Evolutionary conservation across 2,888 invertebrate species (phyloP), one percentile per base, ranked within the genome.

Genomic region (Carterocephalus palaemon): DNA sequence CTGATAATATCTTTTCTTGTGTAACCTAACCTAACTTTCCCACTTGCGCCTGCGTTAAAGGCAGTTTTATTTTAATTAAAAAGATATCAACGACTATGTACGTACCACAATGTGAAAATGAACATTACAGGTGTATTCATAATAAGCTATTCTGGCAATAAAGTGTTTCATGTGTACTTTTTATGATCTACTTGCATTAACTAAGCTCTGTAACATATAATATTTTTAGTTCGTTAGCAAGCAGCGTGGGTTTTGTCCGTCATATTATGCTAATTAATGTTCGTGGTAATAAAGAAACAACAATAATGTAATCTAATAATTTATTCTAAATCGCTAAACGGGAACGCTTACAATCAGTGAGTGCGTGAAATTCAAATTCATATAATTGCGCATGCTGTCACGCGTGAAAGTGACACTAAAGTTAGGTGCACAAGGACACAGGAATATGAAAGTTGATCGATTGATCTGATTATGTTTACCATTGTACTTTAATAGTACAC

Each of bases 321-420:
- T n/a, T 78, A 79, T 79, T 74, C 67, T 66, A 75, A 78, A 75
- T 75, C 69, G 70, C 65, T 72, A 76, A 76, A 76, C 72, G 73
- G 72, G 64, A 69, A 62, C 60, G 62, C 59, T 60, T 70, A 69
- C 64, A 58, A 56, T 53, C 52, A 54, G 56, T 49, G 52, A 54
- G 56, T 49, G 52, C 56, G 52, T 56, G 46, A 52, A 52, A 46
- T 43, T 43, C 36, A 46, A 56, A 52, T 56, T 50, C 51, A 56
- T 57, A 54, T 47, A 36, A 40, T 41, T 33, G 39, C 43, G 38
- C 17, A 32, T 37, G n/a, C 39, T 19, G 22, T 16, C 36, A 34
- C 34, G 36, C 36, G 36, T 31, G 49, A 39, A 36, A 26, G 34
- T 38, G 24, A 48, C 41, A 49, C 42, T 51, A 45, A 49, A 33